These are phyloP conservation scores for Atractosteus spatula DNA, from an alignment of 2,113 vertebrate genomes.

Conservation along the genomic window DNA sequence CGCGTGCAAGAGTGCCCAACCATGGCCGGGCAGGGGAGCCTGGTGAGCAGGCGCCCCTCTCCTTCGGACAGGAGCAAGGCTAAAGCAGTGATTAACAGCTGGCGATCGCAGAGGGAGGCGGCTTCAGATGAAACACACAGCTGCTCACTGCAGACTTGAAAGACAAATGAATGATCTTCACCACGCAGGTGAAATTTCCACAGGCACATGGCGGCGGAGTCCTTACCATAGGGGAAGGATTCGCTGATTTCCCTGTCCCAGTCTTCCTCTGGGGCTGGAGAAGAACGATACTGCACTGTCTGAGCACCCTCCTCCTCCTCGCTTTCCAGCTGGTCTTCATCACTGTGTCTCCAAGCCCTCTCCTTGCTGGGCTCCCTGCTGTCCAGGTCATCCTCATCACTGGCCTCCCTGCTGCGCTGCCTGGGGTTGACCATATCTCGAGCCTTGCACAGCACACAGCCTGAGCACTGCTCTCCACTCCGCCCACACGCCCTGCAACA, in stretches of 20 bases:
- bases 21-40: no score
- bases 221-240: constrained; percentile 6
- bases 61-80: no score
- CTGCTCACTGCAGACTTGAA: background rate
- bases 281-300: background rate
- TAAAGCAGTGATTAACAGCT: background rate
- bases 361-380: constrained; percentile 1
- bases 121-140: background rate
- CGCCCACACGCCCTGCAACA: no score
- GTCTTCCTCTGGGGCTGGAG: constrained; percentile 44
- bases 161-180: no score
- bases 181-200: no score
- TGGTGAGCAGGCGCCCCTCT: no score
- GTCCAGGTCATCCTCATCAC: constrained; percentile 30
- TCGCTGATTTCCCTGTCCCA: constrained; percentile 60
- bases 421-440: constrained; percentile 11
- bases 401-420: background rate
- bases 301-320: background rate
- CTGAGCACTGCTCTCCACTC: no score
- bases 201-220: background rate
- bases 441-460: background rate
- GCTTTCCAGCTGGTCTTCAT: background rate
- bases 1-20: no score
- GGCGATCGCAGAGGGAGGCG: background rate
- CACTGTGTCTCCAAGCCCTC: background rate